Conservation (phyloP, 2,888 invertebrate species). For the Choristoneura rosaceana region DNA sequence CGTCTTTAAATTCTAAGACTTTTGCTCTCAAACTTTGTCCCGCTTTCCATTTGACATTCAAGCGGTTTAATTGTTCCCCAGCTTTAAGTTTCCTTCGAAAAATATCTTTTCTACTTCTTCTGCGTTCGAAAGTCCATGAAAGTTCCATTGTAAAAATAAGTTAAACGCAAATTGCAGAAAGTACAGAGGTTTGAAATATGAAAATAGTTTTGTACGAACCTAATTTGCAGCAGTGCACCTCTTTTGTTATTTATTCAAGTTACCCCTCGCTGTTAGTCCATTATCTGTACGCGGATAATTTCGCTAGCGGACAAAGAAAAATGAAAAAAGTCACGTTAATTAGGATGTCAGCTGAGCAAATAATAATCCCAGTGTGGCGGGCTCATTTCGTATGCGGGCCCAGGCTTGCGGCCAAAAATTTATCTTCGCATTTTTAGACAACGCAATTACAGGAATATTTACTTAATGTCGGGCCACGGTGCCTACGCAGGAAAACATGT, state of each 20-base stretch:
- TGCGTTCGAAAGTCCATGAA: slow-evolving; percentile 51
- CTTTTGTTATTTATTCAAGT: slow-evolving; percentile 54
- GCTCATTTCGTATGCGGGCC: slow-evolving; percentile 77
- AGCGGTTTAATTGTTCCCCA: slow-evolving; percentile 74
- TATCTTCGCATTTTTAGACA: slow-evolving; percentile 75
- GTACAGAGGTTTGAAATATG: slow-evolving; percentile 40
- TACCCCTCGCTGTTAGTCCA: slow-evolving; percentile 51
- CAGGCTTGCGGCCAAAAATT: slow-evolving; percentile 67
- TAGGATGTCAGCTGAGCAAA: slow-evolving; percentile 80
- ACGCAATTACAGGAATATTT: slow-evolving; percentile 80
- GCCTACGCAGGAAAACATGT: slow-evolving; percentile 60
- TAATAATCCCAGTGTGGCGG: slow-evolving; percentile 71
- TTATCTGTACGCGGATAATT: slow-evolving; percentile 65
- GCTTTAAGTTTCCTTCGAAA: slow-evolving; percentile 67
- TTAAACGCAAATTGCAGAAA: slow-evolving; percentile 51
- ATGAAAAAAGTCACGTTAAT: slow-evolving; percentile 73
- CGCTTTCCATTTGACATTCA: slow-evolving; percentile 71
- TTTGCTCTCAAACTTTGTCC: slow-evolving; percentile 69
- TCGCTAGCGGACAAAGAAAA: slow-evolving; percentile 67
- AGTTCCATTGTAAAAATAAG: slow-evolving; percentile 52
- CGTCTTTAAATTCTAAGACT: slow-evolving; percentile 51
- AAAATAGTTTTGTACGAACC: slow-evolving; percentile 39
- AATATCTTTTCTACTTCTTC: slow-evolving; percentile 63
- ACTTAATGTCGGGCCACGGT: slow-evolving; percentile 65
- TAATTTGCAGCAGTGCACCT: slow-evolving; percentile 41